A percentile compares a stretch with the other conserved stretches of the same genome.
phyloP scores from a whole-genome alignment of 2,797 vertebrate species.

The Thaleichthys pacificus region DNA sequence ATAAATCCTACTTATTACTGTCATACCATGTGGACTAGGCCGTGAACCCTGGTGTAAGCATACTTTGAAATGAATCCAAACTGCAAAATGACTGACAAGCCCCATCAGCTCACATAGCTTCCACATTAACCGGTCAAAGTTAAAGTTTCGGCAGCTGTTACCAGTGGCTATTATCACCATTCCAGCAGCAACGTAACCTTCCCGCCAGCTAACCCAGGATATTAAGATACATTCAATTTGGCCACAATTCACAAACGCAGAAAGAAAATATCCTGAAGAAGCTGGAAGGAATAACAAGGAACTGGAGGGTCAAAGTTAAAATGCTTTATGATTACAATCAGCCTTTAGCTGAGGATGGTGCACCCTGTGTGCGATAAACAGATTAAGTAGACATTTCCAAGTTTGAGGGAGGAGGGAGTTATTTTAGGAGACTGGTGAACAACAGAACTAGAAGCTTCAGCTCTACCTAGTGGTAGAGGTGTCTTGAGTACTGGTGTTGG shows the following conservation, averaged over 20 bases:
- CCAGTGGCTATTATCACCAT: not conserved
- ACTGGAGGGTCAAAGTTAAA: not conserved
- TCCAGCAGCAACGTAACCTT: not conserved
- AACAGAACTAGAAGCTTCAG: not conserved
- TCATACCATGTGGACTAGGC: too few species aligned
- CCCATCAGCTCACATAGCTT: not conserved
- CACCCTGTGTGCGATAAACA: not conserved
- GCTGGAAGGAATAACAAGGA: constrained; percentile 3
- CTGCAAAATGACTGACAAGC: not conserved
- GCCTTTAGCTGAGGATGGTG: not conserved
- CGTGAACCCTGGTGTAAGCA: too few species aligned
- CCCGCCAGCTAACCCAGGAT: not conserved
- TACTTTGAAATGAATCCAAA: not conserved
- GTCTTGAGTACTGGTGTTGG: not conserved
- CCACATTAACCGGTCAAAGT: not conserved
- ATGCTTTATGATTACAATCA: constrained; percentile 1
- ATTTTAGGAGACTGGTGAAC: not conserved
- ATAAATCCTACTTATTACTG: too few species aligned
- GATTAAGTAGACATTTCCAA: constrained; percentile 1
- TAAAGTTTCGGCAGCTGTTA: not conserved
- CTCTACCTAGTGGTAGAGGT: not conserved
- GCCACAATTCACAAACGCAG: not conserved
- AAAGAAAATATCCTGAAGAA: not conserved
- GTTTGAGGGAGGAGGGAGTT: not conserved
- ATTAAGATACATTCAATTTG: not conserved